Evolutionary conservation across 2,797 vertebrate genomes (phyloP).

Genomic region (Cichlasoma orientale): DNA sequence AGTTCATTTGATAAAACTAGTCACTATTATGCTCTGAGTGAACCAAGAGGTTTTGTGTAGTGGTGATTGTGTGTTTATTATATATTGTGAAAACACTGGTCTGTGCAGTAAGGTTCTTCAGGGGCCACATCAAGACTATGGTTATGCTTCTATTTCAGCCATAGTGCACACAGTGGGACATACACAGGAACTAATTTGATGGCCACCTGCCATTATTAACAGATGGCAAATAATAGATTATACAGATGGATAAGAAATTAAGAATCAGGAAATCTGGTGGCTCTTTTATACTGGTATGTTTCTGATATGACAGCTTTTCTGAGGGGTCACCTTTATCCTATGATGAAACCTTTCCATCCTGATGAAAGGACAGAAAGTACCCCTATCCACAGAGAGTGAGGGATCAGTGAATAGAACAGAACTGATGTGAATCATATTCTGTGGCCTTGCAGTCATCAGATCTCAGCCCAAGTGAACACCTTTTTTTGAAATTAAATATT

Average conservation of each 20-base stretch:
- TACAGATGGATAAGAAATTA: background rate
- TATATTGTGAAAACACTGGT: background rate
- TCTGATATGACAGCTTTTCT: background rate
- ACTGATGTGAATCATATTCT: no score
- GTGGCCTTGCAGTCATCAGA: background rate
- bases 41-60: background rate
- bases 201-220: background rate
- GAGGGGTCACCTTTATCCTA: background rate
- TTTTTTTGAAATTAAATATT: background rate
- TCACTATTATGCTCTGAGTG: background rate
- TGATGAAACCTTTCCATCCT: background rate
- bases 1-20: slow-evolving; percentile 12
- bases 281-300: background rate
- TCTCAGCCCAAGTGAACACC: background rate
- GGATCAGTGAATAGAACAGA: background rate
- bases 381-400: background rate
- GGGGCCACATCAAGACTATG: background rate
- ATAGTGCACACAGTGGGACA: background rate
- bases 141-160: background rate
- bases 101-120: background rate
- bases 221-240: background rate
- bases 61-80: slow-evolving; percentile 2
- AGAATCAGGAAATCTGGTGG: background rate
- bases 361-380: background rate
- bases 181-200: background rate